Conservation (phyloP, 2,888 invertebrate species). For the Nymphalis polychloros region DNA sequence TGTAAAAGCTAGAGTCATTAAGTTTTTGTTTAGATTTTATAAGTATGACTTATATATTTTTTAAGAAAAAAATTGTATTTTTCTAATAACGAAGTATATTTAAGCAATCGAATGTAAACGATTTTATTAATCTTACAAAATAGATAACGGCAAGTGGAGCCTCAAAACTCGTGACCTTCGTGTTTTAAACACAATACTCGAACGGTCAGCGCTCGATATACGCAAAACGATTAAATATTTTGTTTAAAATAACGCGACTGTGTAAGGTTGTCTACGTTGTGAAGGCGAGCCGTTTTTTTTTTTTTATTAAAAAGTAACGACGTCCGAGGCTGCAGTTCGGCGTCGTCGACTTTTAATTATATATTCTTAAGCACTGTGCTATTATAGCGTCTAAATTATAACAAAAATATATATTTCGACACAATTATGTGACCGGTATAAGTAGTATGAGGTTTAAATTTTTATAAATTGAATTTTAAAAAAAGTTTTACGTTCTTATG, state of each 20-base stretch:
- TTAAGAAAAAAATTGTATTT: too few relatives aligned
- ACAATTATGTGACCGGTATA: background rate
- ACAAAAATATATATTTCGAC: background rate
- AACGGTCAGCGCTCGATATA: conserved; percentile 53
- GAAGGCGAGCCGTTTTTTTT: conserved; percentile 33
- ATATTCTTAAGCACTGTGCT: background rate
- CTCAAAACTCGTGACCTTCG: conserved; percentile 57
- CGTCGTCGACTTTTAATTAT: conserved; percentile 8
- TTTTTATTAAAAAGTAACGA: conserved; percentile 15
- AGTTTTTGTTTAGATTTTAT: too few relatives aligned
- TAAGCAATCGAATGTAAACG: background rate
- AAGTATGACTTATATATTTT: too few relatives aligned
- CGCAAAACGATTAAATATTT: conserved; percentile 32
- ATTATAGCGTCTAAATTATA: background rate
- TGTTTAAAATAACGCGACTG: conserved; percentile 34
- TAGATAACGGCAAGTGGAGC: conserved; percentile 30
- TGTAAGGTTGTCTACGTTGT: conserved; percentile 25
- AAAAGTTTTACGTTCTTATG: too few relatives aligned
- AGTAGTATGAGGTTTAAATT: background rate
- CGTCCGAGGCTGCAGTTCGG: conserved; percentile 14
- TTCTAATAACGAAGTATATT: too few relatives aligned
- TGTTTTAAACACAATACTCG: conserved; percentile 58
- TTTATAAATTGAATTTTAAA: too few relatives aligned
- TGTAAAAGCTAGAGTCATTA: too few relatives aligned
- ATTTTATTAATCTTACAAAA: background rate